These are phyloP conservation scores for Diadema setosum DNA, from an alignment of 35 echinoderm and acorn worm species.

Conservation along the genomic window DNA sequence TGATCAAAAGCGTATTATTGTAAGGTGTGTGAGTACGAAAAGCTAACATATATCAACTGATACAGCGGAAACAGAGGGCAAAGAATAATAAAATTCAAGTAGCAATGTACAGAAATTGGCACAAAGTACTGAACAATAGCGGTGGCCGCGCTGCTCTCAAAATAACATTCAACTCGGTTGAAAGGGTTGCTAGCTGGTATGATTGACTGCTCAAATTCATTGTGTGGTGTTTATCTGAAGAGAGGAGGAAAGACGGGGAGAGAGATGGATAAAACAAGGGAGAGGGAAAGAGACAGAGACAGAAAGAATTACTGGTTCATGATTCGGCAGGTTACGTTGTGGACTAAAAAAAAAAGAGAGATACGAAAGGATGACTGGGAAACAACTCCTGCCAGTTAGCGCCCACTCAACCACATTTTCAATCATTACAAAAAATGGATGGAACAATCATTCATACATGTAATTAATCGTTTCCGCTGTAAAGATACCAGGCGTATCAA, in stretches of 20 bases:
- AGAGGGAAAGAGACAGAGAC: background rate
- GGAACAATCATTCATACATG: too few relatives aligned
- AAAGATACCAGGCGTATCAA: too few relatives aligned
- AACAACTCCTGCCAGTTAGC: too few relatives aligned
- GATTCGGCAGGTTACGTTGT: background rate
- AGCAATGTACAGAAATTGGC: conserved; percentile 17
- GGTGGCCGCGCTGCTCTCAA: background rate
- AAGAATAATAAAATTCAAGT: conserved; percentile 28
- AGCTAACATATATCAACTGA: conserved; percentile 22
- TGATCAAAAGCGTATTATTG: conserved; percentile 8
- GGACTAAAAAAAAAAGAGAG: background rate
- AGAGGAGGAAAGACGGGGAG: background rate
- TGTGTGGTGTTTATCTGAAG: background rate
- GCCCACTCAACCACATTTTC: too few relatives aligned
- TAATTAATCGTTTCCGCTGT: too few relatives aligned
- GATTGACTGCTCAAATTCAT: conserved; percentile 12
- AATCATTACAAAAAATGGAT: too few relatives aligned
- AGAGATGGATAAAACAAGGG: background rate
- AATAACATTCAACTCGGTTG: conserved; percentile 3
- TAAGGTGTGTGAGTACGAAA: conserved; percentile 32
- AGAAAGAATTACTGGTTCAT: background rate
- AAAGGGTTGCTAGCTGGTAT: background rate
- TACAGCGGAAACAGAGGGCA: conserved; percentile 30
- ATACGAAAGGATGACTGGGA: too few relatives aligned
- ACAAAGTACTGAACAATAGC: background rate